These are phyloP conservation scores for Protophormia terraenovae DNA, from an alignment of 2,888 invertebrate species.

Conservation along the genomic window DNA sequence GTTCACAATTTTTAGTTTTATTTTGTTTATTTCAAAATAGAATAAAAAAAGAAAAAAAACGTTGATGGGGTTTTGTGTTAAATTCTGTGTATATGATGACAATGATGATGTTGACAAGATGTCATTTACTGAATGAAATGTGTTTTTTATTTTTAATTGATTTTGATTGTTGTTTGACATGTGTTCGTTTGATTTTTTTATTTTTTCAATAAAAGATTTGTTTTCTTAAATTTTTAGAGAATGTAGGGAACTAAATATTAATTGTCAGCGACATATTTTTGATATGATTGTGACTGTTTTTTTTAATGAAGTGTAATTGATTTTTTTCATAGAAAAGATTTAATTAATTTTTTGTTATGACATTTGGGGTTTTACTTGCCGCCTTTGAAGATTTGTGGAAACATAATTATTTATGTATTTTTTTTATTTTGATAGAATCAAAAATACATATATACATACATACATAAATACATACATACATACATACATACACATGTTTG, in stretches of 20 bases:
- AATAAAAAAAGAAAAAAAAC: not conserved
- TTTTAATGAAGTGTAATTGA: not conserved
- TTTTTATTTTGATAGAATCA: too few relatives aligned
- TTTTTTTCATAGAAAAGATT: not conserved
- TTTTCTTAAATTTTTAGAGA: not conserved
- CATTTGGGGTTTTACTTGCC: not conserved
- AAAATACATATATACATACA: too few relatives aligned
- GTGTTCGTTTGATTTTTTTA: not conserved
- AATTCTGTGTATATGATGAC: not conserved
- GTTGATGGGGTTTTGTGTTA: not conserved
- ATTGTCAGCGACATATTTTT: constrained; percentile 7
- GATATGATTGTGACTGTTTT: not conserved
- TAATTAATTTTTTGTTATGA: not conserved
- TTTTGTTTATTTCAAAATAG: not conserved
- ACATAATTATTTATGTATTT: not conserved
- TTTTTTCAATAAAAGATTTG: not conserved
- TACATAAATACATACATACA: too few relatives aligned
- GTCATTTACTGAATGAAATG: constrained; percentile 18
- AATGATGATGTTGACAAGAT: constrained; percentile 27
- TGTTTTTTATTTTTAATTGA: constrained; percentile 45
- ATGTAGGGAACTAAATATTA: not conserved
- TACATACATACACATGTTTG: too few relatives aligned
- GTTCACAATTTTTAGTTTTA: not conserved
- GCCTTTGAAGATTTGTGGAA: not conserved
- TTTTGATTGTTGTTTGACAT: constrained; percentile 56